These are phyloP conservation scores for Neuroscelio doddi DNA, from an alignment of 2,888 invertebrate species.

Conservation along the genomic window DNA sequence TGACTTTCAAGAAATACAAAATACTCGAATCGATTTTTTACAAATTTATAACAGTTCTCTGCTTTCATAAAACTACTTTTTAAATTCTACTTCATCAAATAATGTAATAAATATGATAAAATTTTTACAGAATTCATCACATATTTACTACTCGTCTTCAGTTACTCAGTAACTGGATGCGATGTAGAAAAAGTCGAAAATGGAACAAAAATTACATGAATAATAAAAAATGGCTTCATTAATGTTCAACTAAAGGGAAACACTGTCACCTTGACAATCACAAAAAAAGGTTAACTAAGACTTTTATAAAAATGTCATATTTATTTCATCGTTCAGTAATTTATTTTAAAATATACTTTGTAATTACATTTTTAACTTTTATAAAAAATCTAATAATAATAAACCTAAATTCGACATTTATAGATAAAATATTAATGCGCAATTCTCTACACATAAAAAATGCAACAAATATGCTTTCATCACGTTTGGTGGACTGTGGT, in stretches of 20 bases:
- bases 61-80: too few species aligned
- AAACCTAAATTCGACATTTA: constrained; percentile 8
- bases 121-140: too few species aligned
- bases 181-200: background rate
- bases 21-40: too few species aligned
- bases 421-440: constrained; percentile 40
- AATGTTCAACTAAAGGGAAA: constrained; percentile 39
- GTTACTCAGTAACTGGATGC: background rate
- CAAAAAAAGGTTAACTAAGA: constrained; percentile 54
- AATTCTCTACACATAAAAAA: constrained; percentile 47
- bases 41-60: too few species aligned
- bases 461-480: background rate
- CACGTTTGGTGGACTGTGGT: constrained; percentile 24
- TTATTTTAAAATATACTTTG: background rate
- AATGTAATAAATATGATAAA: too few species aligned
- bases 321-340: background rate
- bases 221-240: constrained; percentile 52
- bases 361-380: background rate
- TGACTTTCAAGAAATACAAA: too few species aligned
- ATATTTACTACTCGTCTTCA: background rate
- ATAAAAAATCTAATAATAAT: background rate
- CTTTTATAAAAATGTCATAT: too few species aligned
- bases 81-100: too few species aligned
- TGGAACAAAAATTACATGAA: background rate
- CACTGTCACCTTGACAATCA: constrained; percentile 45